A percentile compares a stretch with the other conserved stretches of the same genome.
Evolutionary conservation across 2,888 invertebrate species (phyloP).

Genomic region (Aromia moschata): DNA sequence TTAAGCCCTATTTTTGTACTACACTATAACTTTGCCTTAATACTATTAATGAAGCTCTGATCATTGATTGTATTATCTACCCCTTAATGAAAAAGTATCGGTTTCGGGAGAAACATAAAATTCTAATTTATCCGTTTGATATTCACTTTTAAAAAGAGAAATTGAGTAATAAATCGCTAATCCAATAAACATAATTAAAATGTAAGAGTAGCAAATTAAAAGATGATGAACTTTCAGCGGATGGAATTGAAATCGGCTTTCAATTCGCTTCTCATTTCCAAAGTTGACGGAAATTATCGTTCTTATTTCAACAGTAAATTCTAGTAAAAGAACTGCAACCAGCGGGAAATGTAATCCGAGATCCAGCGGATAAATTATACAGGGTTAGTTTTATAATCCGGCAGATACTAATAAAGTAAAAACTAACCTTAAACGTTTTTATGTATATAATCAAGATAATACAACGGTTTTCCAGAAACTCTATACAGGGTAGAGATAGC

Average conservation of each 20-base stretch:
- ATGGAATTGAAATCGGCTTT: slow-evolving; percentile 54
- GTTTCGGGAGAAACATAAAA: background rate
- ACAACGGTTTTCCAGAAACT: too few relatives aligned
- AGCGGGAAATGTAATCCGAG: slow-evolving; percentile 19
- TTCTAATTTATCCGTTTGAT: slow-evolving; percentile 2
- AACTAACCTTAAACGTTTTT: too few relatives aligned
- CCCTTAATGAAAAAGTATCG: slow-evolving; percentile 1
- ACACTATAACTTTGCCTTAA: too few relatives aligned
- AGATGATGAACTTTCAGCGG: slow-evolving; percentile 50
- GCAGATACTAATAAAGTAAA: too few relatives aligned
- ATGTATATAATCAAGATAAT: too few relatives aligned
- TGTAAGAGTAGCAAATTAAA: slow-evolving; percentile 49
- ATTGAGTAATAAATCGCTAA: slow-evolving; percentile 44
- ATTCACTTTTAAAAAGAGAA: slow-evolving; percentile 33
- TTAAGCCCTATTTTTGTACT: too few relatives aligned
- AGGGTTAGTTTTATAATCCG: too few relatives aligned
- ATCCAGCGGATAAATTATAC: background rate
- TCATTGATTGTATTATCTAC: too few relatives aligned
- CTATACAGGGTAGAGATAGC: too few relatives aligned
- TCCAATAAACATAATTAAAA: slow-evolving; percentile 48
- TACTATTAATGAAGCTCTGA: too few relatives aligned
- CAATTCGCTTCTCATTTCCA: slow-evolving; percentile 59
- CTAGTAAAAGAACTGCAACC: slow-evolving; percentile 40
- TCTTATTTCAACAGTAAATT: slow-evolving; percentile 50
- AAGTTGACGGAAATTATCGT: slow-evolving; percentile 57